Evolutionary conservation across 2,797 vertebrate genomes (phyloP).

Genomic region (Sebastes alutus): DNA sequence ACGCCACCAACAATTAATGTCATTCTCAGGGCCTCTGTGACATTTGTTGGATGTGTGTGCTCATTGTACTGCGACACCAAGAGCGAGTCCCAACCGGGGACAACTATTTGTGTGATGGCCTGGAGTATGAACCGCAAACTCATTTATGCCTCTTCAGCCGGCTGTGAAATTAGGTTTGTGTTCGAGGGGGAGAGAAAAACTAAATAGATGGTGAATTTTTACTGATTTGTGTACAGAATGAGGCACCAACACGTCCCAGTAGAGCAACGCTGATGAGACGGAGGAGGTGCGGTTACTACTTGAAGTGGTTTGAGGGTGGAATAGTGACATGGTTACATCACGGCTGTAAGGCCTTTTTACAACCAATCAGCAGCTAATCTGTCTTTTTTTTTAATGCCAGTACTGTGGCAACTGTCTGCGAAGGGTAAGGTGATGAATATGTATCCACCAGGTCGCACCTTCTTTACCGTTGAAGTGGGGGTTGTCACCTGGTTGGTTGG

Average conservation of each 20-base stretch:
- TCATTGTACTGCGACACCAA: background rate
- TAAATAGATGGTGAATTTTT: conserved; percentile 9
- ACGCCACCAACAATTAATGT: background rate
- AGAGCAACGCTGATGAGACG: background rate
- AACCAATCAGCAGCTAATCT: background rate
- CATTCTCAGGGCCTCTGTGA: background rate
- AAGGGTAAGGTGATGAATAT: background rate
- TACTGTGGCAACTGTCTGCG: background rate
- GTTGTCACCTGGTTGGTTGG: conserved; percentile 89
- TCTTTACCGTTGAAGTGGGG: conserved; percentile 92
- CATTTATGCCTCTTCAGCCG: conserved; percentile 15
- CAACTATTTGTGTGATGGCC: background rate
- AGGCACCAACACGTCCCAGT: background rate
- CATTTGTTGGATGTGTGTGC: conserved; percentile 1
- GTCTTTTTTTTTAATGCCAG: background rate
- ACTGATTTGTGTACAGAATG: conserved; percentile 9
- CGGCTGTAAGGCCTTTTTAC: background rate
- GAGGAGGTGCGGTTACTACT: background rate
- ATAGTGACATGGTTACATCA: background rate
- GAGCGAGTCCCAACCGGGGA: background rate
- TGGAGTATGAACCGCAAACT: conserved; percentile 1
- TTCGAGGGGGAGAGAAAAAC: background rate
- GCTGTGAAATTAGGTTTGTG: conserved; percentile 35
- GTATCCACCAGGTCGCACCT: conserved; percentile 83
- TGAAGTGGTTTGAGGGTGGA: background rate